These are phyloP conservation scores for Melanargia galathea DNA, from an alignment of 2,888 invertebrate genomes.

Conservation along the genomic window DNA sequence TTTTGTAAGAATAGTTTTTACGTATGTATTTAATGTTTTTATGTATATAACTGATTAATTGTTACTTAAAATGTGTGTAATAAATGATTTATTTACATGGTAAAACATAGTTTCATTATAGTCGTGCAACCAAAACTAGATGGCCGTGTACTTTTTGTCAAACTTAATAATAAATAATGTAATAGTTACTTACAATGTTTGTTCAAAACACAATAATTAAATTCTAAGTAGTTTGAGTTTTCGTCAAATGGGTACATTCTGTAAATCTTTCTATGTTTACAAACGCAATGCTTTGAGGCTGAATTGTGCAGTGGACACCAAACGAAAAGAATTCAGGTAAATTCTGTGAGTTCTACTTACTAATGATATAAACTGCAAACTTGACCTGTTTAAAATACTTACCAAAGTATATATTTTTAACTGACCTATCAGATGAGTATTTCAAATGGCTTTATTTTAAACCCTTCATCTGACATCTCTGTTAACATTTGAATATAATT, in stretches of 20 bases:
- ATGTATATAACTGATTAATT: slow-evolving; percentile 6
- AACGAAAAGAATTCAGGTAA: slow-evolving; percentile 38
- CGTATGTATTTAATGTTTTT: slow-evolving; percentile 4
- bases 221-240: background rate
- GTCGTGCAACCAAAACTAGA: slow-evolving; percentile 16
- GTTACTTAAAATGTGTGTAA: slow-evolving; percentile 12
- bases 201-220: slow-evolving; percentile 8
- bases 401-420: too few relatives aligned
- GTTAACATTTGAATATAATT: too few relatives aligned
- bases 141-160: slow-evolving; percentile 9
- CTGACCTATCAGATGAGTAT: too few relatives aligned
- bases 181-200: background rate
- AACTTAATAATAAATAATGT: slow-evolving; percentile 16
- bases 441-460: too few relatives aligned
- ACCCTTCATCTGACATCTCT: too few relatives aligned
- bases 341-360: background rate
- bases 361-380: too few relatives aligned
- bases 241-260: slow-evolving; percentile 19
- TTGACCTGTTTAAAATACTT: too few relatives aligned
- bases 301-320: slow-evolving; percentile 12
- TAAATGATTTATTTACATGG: slow-evolving; percentile 6
- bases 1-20: slow-evolving; percentile 8
- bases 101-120: background rate
- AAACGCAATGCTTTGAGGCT: slow-evolving; percentile 14
- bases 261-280: slow-evolving; percentile 19